Conservation (phyloP, 2,888 invertebrate genomes). For the Archaeoteleia sp. region DNA sequence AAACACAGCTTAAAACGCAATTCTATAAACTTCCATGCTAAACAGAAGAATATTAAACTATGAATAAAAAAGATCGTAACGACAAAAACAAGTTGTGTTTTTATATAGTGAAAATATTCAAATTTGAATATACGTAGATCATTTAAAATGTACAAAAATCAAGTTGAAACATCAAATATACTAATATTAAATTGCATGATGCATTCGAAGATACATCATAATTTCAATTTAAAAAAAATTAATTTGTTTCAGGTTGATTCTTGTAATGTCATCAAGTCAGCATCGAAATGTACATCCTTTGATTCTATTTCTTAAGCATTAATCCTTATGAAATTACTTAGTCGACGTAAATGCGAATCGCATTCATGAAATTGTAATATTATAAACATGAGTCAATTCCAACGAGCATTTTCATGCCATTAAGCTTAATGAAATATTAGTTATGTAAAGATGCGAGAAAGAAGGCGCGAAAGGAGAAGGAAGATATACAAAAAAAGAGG, state of each 20-base stretch:
- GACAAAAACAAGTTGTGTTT: too few species aligned
- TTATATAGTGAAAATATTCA: too few species aligned
- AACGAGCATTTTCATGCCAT: conserved; percentile 74
- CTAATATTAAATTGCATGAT: too few species aligned
- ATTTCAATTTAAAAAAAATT: too few species aligned
- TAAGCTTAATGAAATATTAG: conserved; percentile 73
- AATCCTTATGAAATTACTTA: background rate
- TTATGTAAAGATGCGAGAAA: conserved; percentile 54
- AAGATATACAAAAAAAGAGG: conserved; percentile 10
- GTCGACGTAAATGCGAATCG: conserved; percentile 52
- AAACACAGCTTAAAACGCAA: too few species aligned
- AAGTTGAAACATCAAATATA: too few species aligned
- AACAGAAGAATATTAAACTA: too few species aligned
- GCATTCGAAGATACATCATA: too few species aligned
- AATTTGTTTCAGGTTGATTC: conserved; percentile 20
- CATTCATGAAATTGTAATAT: conserved; percentile 58
- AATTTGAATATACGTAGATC: too few species aligned
- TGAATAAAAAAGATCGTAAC: too few species aligned
- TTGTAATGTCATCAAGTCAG: conserved; percentile 57
- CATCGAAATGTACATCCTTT: conserved; percentile 60
- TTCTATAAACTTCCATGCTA: too few species aligned
- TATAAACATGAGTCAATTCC: conserved; percentile 75
- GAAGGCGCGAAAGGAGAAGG: conserved; percentile 26
- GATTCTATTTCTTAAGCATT: conserved; percentile 30
- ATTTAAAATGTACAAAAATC: too few species aligned